phyloP scores from a whole-genome alignment of 2,797 vertebrate genomes.

The Phyllotis vaccarum region DNA sequence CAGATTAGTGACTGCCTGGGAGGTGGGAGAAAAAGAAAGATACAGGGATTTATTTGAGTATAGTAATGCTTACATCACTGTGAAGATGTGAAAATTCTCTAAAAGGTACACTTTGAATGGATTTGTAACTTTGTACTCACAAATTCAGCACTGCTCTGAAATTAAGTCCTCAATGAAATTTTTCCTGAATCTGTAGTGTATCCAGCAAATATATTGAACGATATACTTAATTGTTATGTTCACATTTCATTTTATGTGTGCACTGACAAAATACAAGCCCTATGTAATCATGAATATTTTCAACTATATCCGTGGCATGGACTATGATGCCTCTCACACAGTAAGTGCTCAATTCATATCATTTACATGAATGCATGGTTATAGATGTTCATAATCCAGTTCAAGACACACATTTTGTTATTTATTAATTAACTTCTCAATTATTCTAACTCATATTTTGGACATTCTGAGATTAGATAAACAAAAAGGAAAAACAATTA shows the following conservation, averaged over 20 bases:
- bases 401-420: background rate
- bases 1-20: background rate
- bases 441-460: background rate
- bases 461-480: background rate
- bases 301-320: background rate
- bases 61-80: background rate
- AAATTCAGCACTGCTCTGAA: background rate
- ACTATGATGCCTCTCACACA: background rate
- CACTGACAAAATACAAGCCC: background rate
- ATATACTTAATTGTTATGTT: background rate
- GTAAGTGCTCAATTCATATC: background rate
- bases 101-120: background rate
- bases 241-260: background rate
- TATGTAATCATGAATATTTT: background rate
- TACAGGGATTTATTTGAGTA: background rate
- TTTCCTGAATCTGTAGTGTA: background rate
- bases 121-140: background rate
- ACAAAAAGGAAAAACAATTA: background rate
- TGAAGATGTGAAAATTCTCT: background rate
- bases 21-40: background rate
- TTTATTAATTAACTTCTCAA: background rate
- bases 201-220: constrained; percentile 3
- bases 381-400: background rate
- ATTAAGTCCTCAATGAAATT: background rate
- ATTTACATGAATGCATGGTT: background rate